Evolutionary conservation across 2,113 vertebrate species (phyloP), one percentile per base, ranked within the genome.

Genomic region (Drymodes brunneopygia): DNA sequence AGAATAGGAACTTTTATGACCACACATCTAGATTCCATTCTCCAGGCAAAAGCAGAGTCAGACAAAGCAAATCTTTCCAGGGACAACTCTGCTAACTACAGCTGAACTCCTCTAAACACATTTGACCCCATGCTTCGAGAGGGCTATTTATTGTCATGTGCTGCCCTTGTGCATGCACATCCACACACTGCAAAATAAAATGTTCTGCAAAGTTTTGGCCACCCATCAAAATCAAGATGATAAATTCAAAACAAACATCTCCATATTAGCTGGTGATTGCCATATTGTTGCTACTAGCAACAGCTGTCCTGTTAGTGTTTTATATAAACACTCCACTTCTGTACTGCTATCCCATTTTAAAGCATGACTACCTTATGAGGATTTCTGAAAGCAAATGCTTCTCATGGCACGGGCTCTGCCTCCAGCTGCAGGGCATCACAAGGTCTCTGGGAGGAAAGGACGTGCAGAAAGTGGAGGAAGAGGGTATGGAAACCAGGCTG

Each of bases 201-300:
- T 94, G 94, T 95, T 94, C 78, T 92, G n/a, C 15, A 18, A 84
- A 81, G 51, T 86, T 92, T 81, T 95, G 92, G 94, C 94, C 25
- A 40, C 86, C 29, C 72, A 81, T 96, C 89, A 94, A 90, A 96
- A 86, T 94, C 72, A 88, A 86, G 91, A 93, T 80, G 89, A 92
- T 72, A 94, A 94, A 94, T 90, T 87, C 0, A 21, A 96, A 97
- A 91, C 79, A 92, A 97, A 94, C 92, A 97, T 94, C 91, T 87
- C 89, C 74, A 84, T 95, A 94, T 95, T 92, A 97, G 95, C 83
- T 67, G 61, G 93, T 94, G 75, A 84, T 89, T 87, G 86, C 61
- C 77, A 81, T 92, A 72, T 92, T 96, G 95, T 95, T 96, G 89
- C 95, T 88, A 61, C 73, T 90, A 93, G 96, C 90, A 96, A 97